Conservation (phyloP, 2,888 invertebrate species). For the Bursaphelenchus okinawaensis region DNA sequence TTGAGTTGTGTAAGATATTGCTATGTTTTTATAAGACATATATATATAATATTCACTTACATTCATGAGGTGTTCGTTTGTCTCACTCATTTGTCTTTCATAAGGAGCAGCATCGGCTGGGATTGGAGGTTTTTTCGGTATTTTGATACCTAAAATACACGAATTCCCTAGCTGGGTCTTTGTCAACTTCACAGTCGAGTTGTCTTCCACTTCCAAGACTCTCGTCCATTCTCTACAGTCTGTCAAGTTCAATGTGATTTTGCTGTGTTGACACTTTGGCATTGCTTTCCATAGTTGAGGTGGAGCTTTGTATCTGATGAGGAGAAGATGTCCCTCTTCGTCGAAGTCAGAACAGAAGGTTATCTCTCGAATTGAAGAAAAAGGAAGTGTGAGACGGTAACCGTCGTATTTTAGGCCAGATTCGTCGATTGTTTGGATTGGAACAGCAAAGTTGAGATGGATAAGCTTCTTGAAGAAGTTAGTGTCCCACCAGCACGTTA, state of each 20-base stretch:
- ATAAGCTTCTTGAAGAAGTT: not conserved
- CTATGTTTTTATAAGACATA: too few species aligned
- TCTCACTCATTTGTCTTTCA: not conserved
- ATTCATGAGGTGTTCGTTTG: not conserved
- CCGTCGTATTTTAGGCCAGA: constrained; percentile 34
- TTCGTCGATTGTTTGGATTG: not conserved
- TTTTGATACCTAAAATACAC: not conserved
- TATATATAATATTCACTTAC: not conserved
- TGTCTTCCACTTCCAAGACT: not conserved
- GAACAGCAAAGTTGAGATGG: constrained; percentile 3
- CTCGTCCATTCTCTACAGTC: constrained; percentile 32
- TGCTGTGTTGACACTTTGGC: constrained; percentile 22
- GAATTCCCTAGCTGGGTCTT: not conserved
- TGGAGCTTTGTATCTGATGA: not conserved
- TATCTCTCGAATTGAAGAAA: not conserved
- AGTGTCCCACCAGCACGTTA: constrained; percentile 12
- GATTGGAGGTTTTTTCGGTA: not conserved
- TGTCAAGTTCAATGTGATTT: constrained; percentile 28
- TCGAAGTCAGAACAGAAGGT: not conserved
- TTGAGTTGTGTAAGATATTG: too few species aligned
- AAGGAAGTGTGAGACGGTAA: constrained; percentile 25
- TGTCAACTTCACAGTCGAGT: not conserved
- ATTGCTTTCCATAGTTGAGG: constrained; percentile 33
- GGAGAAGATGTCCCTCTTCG: not conserved
- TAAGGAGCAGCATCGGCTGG: not conserved